Evolutionary conservation across 1,140 invertebrate genomes (phyloP), one percentile per base, ranked within the genome.

Genomic region (Caenorhabditis latens): DNA sequence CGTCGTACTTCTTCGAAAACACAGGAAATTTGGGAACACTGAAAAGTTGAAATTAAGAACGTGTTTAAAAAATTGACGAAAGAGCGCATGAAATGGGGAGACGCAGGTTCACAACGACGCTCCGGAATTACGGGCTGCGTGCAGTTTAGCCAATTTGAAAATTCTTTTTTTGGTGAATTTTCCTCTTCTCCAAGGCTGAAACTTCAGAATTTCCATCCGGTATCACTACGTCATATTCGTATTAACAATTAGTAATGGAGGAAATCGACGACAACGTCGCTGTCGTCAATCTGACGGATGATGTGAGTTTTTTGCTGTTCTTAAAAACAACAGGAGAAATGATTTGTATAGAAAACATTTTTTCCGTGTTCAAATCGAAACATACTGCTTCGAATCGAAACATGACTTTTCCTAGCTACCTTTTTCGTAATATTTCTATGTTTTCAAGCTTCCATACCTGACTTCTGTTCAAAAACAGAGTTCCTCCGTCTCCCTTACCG

Each of bases 81-180:
- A 48, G 14, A 71, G 4, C 16, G 42, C 16, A 42, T 8, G 1
- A 63, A 32, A 63, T 19, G 65, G 0, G 24, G 46, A 79, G 71
- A 79, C 71, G 71, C 71, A 79, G 71, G 53, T 7, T 13, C 14
- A 32, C 46, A 24, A 79, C 71, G 46, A 79, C 7, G 16, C 71
- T 79, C 71, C 71, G 21, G 6, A 32, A 2, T 16, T 32, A 11
- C n/a, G 40, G 21, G 7, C 6, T 24, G 71, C 46, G n/a, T 24
- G 13, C 21, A 21, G 71, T 53, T 79, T 79, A 79, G 21, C 71
- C 8, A 32, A 9, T 50, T 79, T 24, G 8, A 79, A 79, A 32
- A 71, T 46, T 46, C 14, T 43, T 71, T 50, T 79, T 50, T 71
- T 46, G 2, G 4, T 0, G 21, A 14, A 43, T 79, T 79, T 50